phyloP scores from a whole-genome alignment of 2,113 vertebrate genomes.

The Orthonyx spaldingii region DNA sequence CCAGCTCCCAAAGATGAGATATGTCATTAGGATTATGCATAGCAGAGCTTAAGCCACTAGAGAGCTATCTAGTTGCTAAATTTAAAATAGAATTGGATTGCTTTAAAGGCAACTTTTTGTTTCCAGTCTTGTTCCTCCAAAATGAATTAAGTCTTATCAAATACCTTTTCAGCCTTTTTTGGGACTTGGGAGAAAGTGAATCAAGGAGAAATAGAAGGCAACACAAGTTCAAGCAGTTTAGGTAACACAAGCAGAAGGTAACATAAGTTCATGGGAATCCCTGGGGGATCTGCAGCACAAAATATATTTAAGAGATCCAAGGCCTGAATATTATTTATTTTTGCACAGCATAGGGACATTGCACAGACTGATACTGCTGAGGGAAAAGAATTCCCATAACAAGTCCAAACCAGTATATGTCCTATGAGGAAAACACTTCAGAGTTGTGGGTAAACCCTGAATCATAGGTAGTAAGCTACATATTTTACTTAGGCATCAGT shows the following conservation, averaged over 20 bases:
- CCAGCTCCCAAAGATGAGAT: not conserved
- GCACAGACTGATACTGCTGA: not conserved
- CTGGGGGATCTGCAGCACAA: not conserved
- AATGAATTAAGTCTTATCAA: not conserved
- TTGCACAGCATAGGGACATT: not conserved
- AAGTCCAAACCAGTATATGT: not conserved
- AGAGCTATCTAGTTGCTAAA: not conserved
- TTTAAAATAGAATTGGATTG: not conserved
- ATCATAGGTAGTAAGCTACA: not conserved
- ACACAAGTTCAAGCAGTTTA: not conserved
- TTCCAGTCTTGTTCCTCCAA: not conserved
- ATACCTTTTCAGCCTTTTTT: not conserved
- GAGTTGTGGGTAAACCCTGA: not conserved
- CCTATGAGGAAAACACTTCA: not conserved
- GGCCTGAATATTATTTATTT: not conserved
- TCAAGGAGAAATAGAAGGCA: not conserved
- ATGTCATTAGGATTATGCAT: not conserved
- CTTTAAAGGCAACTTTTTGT: not conserved
- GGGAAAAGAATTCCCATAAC: not conserved
- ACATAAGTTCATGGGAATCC: not conserved
- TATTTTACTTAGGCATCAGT: not conserved
- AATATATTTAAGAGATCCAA: not conserved
- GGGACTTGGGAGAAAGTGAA: not conserved
- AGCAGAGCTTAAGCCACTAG: slow-evolving; percentile 2
- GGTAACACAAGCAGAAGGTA: not conserved